Evolutionary conservation across 37 sponge, comb jelly and placozoan species (phyloP).

Genomic region (Hormiphora californensis): DNA sequence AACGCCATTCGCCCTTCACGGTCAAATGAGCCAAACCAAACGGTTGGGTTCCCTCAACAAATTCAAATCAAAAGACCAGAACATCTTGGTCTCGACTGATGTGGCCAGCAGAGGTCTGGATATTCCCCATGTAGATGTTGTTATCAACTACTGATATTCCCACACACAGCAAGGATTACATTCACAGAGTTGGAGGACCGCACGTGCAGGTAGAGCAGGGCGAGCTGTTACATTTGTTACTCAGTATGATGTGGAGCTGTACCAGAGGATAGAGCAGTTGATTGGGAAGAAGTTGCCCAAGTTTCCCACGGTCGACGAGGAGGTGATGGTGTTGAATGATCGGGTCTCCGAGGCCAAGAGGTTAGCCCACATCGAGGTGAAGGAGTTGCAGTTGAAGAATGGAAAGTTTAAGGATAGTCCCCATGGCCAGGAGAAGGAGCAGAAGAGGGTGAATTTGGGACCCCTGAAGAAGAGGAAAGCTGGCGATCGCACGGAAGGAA

Average conservation of each 20-base stretch:
- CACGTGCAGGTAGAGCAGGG: slow-evolving; percentile 90
- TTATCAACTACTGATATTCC: slow-evolving; percentile 97
- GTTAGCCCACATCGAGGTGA: slow-evolving; percentile 68
- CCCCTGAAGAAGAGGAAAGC: slow-evolving; percentile 1
- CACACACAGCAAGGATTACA: slow-evolving; percentile 98
- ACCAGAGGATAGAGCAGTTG: slow-evolving; percentile 87
- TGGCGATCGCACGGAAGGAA: not conserved
- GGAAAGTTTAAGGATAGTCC: slow-evolving; percentile 16
- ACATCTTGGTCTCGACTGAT: slow-evolving; percentile 92
- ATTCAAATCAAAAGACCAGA: slow-evolving; percentile 77
- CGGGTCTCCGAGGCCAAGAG: slow-evolving; percentile 91
- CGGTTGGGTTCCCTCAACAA: slow-evolving; percentile 93
- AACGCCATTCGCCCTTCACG: slow-evolving; percentile 92
- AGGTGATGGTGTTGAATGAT: slow-evolving; percentile 86
- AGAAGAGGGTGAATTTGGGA: not conserved
- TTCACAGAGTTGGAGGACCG: slow-evolving; percentile 95
- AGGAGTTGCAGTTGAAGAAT: slow-evolving; percentile 13
- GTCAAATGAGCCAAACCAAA: slow-evolving; percentile 85
- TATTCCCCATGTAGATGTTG: slow-evolving; percentile 98
- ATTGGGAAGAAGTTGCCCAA: slow-evolving; percentile 90
- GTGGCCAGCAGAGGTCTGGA: slow-evolving; percentile 98
- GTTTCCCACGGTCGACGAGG: slow-evolving; percentile 84
- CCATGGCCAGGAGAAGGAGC: not conserved
- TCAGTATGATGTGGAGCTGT: slow-evolving; percentile 98
- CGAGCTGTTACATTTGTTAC: slow-evolving; percentile 91